Evolutionary conservation across 1,140 invertebrate species (phyloP), one percentile per base, ranked within the genome.

Genomic region (Hylaeus volcanicus): DNA sequence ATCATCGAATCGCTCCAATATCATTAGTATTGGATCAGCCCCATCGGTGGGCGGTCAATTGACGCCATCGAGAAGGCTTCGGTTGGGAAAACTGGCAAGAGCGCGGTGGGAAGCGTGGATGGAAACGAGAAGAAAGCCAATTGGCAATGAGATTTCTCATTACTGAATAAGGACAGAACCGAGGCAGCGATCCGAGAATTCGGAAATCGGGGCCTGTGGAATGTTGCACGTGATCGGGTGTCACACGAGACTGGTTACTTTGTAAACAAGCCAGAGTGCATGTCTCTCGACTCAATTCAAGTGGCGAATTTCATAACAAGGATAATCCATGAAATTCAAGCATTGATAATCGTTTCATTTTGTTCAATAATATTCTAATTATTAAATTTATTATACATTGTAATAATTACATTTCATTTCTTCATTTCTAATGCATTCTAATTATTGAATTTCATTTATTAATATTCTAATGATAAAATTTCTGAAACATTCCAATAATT

Each of bases 141-240:
- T 73, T 71, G 79, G 71, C 55, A 83, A 76, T 81, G 78, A 83
- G 79, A 84, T 84, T 84, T 84, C 79, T 78, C 69, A 58, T 68
- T 14, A 51, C 74, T 71, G 78, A 84, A 82, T 74, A 84, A 73
- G 74, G 79, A 39, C 43, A 63, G 74, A 69, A 56, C 12, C 74
- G 69, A 63, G 73, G 60, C 53, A 4, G 55, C 45, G 48, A 58
- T 77, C 26, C 69, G 79, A 58, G 79, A 84, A 84, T 84, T 84
- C 82, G 82, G 82, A 81, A 81, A 81, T 81, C 56, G 70, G 3
- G 43, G 14, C 5, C 15, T 41, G 8, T 43, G 82, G 79, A 81
- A 84, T 84, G 82, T 71, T 14, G 74, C 56, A 69, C 53, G 61
- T 8, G 55, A 73, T 53, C 79, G 8, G 5, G 66, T 58, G 41